Base-by-base conservation (phyloP, 2,888 invertebrate genomes). In the Thumatha senex region DNA sequence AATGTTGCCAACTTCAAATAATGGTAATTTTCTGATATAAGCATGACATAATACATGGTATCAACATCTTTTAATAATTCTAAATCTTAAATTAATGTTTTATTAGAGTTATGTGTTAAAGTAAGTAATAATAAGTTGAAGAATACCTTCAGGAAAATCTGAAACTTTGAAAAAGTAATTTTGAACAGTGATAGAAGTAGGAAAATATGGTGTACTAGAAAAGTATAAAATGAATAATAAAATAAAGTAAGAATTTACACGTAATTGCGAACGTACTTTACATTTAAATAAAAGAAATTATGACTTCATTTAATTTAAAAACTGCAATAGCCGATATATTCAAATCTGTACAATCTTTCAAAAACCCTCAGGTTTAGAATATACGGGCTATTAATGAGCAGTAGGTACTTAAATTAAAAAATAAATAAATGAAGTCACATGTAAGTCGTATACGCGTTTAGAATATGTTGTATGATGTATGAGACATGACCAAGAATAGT, bases 91-190 rank as follows among this genome's bases (percentile, higher is more conserved):
- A 77, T 72, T 82, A 82, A 76, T 73, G 63, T 78, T 82, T 80
- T 64, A 85, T 82, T 86, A 86, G 83, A 85, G 84, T 88, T 86
- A 86, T 80, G 83, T 85, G 86, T 86, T 86, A 86, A 78, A 51
- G 76, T 68, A 76, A 73, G 63, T 81, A 78, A 51, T 7, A 51
- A 78, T 74, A 79, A 82, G 77, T 76, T 57, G 71, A 78, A 82
- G 78, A 82, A 78, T 75, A 91, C 87, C 87, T 89, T 78, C 72
- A 72, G 65, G 70, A 68, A 81, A 79, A 86, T 85, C 86, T 86
- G 86, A 86, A 87, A 88, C 75, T 84, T 82, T 80, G 76, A 85
- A 86, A 86, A 76, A 77, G 75, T 74, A 71, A 74, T 76, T 79
- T 78, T 78, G 80, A 80, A 58, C 56, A 63, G 58, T n/a, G 58